Conservation (phyloP, 2,113 vertebrate genomes). For the Ophthalmolycus amberensis region DNA sequence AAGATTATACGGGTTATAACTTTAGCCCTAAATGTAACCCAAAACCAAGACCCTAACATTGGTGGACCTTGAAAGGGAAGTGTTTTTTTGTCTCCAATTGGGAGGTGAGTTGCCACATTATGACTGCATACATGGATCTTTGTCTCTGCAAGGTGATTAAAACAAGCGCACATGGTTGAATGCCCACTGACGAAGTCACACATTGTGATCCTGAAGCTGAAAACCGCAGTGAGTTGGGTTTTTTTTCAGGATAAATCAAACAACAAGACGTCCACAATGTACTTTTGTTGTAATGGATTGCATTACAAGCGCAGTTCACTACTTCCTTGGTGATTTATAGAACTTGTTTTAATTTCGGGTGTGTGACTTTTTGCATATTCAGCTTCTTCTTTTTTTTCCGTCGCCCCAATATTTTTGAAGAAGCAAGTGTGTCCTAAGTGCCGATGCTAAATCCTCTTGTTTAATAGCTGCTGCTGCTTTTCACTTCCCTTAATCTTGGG, state of each 20-base stretch:
- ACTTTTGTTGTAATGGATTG: background rate
- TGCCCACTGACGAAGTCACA: background rate
- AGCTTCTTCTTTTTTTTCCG: background rate
- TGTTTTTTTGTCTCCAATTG: background rate
- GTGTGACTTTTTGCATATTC: slow-evolving; percentile 39
- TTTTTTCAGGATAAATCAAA: background rate
- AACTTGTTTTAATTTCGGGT: slow-evolving; percentile 28
- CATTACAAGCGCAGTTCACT: background rate
- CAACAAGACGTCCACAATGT: background rate
- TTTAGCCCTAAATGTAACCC: background rate
- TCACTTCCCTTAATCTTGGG: slow-evolving; percentile 60
- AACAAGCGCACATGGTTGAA: background rate
- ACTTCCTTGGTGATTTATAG: slow-evolving; percentile 9
- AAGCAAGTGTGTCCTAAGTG: slow-evolving; percentile 35
- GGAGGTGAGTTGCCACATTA: background rate
- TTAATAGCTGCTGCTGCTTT: slow-evolving; percentile 56
- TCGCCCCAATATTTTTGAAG: slow-evolving; percentile 13
- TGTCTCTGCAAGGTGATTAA: slow-evolving; percentile 10
- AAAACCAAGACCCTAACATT: background rate
- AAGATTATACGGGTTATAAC: background rate
- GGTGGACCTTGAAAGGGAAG: background rate
- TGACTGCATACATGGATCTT: background rate
- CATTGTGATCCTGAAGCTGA: slow-evolving; percentile 1
- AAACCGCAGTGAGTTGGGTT: background rate
- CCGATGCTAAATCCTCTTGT: slow-evolving; percentile 48